These are phyloP conservation scores for Bufo bufo DNA, from an alignment of 2,113 vertebrate genomes.

Conservation along the genomic window DNA sequence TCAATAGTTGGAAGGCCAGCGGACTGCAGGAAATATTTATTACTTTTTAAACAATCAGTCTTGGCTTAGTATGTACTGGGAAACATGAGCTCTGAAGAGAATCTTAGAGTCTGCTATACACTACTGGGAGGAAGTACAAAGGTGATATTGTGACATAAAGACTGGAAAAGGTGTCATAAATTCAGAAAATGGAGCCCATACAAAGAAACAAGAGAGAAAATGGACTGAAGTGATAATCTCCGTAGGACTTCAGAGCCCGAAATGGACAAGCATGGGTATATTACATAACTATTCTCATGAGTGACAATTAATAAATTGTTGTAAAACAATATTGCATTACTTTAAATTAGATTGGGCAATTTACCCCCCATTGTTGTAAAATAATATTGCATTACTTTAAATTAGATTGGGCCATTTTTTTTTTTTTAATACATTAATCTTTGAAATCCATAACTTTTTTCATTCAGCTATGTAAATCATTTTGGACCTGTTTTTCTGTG, in stretches of 20 bases:
- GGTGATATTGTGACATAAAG: neutral
- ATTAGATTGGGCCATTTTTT: neutral
- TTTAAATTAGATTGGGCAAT: neutral
- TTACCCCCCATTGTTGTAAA: neutral
- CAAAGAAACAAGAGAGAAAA: conserved; percentile 1
- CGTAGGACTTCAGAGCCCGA: neutral
- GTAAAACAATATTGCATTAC: neutral
- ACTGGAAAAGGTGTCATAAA: neutral
- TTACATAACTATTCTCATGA: neutral
- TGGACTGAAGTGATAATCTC: conserved; percentile 6
- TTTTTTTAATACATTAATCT: too few species aligned
- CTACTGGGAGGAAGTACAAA: neutral
- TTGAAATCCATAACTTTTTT: too few species aligned
- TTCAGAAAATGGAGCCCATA: neutral
- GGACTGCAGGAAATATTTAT: neutral
- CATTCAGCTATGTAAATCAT: too few species aligned
- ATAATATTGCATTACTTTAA: neutral
- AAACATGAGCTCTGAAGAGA: neutral
- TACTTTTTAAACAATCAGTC: neutral
- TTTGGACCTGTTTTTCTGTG: too few species aligned
- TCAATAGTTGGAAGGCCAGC: neutral
- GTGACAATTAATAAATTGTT: neutral
- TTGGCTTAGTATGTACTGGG: too few species aligned
- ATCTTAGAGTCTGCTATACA: neutral
- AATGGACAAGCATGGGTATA: neutral